Conservation (phyloP, 2,113 vertebrate species). For the Rana temporaria region DNA sequence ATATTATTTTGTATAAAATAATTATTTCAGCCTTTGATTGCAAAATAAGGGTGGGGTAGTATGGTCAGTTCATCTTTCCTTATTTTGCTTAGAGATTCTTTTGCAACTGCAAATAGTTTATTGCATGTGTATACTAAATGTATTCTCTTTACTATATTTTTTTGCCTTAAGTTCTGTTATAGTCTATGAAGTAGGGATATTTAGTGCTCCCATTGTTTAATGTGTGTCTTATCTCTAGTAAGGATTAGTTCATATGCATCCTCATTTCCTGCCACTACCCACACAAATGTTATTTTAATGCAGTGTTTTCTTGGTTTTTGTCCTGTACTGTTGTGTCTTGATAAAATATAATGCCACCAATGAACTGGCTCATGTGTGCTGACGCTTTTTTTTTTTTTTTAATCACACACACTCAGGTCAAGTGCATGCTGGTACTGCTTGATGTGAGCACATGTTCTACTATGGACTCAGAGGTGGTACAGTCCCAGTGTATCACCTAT, state of each 20-base stretch:
- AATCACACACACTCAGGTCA: too few relatives aligned
- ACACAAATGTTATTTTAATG: neutral
- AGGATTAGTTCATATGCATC: constrained; percentile 1
- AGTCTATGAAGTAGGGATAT: neutral
- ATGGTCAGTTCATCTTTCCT: neutral
- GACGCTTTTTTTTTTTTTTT: too few relatives aligned
- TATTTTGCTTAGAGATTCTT: neutral
- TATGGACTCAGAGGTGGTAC: too few relatives aligned
- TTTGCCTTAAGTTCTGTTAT: neutral
- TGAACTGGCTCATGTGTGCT: neutral
- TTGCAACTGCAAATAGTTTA: neutral
- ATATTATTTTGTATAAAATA: neutral
- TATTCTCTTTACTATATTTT: neutral
- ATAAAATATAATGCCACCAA: neutral
- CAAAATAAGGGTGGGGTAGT: constrained; percentile 23
- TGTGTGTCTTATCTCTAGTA: neutral
- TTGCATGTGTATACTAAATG: neutral
- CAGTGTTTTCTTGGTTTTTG: neutral
- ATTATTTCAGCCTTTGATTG: constrained; percentile 10
- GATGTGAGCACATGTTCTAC: too few relatives aligned
- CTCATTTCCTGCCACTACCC: constrained; percentile 20
- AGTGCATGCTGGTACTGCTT: too few relatives aligned
- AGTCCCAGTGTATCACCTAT: too few relatives aligned
- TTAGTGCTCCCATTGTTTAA: neutral
- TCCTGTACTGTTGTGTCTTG: neutral